Evolutionary conservation across 2,888 invertebrate genomes (phyloP).

Genomic region (Isoperla grammatica): DNA sequence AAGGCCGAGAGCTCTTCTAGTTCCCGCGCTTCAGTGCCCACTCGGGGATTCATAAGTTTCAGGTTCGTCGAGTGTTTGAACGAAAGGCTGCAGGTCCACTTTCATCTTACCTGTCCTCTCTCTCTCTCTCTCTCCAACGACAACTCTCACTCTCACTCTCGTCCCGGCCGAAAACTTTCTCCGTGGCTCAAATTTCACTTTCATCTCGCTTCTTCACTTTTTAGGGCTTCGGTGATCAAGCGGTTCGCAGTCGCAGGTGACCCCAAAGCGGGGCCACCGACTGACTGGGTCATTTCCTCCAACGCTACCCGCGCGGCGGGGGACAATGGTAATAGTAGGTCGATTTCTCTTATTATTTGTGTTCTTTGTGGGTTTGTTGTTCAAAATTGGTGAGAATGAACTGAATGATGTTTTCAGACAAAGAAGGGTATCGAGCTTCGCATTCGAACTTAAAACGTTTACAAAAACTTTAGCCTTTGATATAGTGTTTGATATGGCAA

Average conservation of each 20-base stretch:
- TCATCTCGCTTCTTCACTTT: conserved; percentile 13
- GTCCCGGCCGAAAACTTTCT: conserved; percentile 14
- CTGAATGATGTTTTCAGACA: too few relatives aligned
- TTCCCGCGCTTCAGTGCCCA: too few relatives aligned
- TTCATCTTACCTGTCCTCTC: conserved; percentile 1
- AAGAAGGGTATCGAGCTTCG: too few relatives aligned
- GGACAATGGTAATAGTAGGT: conserved; percentile 6
- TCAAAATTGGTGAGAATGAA: too few relatives aligned
- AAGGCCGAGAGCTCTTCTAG: too few relatives aligned
- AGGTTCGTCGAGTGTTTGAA: too few relatives aligned
- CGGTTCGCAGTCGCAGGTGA: background rate
- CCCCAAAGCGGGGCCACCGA: background rate
- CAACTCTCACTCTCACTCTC: conserved; percentile 11
- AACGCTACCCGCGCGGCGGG: background rate
- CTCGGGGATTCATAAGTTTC: too few relatives aligned
- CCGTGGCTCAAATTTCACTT: conserved; percentile 14
- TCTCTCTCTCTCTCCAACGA: too few relatives aligned
- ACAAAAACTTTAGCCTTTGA: too few relatives aligned
- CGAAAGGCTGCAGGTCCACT: conserved; percentile 2
- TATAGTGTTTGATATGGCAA: too few relatives aligned
- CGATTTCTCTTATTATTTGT: conserved; percentile 17
- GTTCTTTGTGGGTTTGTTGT: background rate
- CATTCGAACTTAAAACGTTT: too few relatives aligned
- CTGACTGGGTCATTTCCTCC: conserved; percentile 15
- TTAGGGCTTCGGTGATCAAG: background rate